phyloP scores from a whole-genome alignment of 2,797 vertebrate genomes.

The Sebastes vulpes region DNA sequence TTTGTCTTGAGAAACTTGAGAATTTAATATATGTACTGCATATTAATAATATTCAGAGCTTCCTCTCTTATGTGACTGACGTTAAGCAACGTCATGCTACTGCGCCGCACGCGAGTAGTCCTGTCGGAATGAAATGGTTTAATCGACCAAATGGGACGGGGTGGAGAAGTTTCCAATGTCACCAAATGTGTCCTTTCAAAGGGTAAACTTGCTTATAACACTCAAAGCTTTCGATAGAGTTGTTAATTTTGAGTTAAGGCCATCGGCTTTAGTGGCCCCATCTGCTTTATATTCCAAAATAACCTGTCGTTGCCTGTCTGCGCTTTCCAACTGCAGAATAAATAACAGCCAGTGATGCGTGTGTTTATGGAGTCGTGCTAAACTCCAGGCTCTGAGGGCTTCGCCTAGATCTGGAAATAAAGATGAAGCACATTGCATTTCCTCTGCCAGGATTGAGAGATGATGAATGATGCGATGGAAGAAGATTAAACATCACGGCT shows the following conservation, averaged over 20 bases:
- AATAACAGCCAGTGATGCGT: slow-evolving; percentile 61
- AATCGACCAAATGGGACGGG: neutral
- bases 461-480: slow-evolving; percentile 50
- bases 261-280: slow-evolving; percentile 27
- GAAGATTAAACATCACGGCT: slow-evolving; percentile 44
- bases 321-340: slow-evolving; percentile 17
- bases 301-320: neutral
- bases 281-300: slow-evolving; percentile 32
- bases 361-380: slow-evolving; percentile 30
- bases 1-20: no score
- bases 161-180: neutral
- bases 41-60: no score
- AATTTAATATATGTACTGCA: no score
- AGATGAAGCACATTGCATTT: slow-evolving; percentile 39
- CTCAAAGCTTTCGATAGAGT: slow-evolving; percentile 3
- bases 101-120: no score
- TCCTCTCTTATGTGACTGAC: no score
- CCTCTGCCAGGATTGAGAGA: slow-evolving; percentile 44
- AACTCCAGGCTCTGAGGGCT: slow-evolving; percentile 33
- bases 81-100: no score
- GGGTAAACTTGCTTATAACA: neutral
- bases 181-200: neutral
- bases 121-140: neutral
- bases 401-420: slow-evolving; percentile 42
- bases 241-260: slow-evolving; percentile 39